These are phyloP conservation scores for Conus betulinus DNA, from an alignment of 1,140 invertebrate genomes.

Conservation along the genomic window DNA sequence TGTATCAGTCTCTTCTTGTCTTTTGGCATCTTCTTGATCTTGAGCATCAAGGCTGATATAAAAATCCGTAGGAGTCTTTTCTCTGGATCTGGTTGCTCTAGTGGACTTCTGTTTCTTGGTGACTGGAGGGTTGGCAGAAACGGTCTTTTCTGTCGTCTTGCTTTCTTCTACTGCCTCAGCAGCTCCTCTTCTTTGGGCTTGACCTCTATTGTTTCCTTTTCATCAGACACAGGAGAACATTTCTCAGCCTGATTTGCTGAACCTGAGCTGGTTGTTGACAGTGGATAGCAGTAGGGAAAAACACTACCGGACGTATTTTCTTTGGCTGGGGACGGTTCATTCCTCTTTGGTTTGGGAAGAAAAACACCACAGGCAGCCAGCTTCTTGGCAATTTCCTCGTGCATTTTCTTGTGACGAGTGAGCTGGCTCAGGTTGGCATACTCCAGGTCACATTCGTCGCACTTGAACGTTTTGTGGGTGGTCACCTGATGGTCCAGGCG, in stretches of 20 bases:
- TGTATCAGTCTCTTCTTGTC: not conserved
- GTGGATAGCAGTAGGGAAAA: not conserved
- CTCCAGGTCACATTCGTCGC: constrained; percentile 31
- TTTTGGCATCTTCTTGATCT: not conserved
- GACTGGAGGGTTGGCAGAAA: not conserved
- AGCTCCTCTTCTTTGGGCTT: not conserved
- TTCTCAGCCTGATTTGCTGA: not conserved
- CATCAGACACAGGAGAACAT: not conserved
- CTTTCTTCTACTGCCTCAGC: not conserved
- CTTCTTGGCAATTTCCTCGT: constrained; percentile 23
- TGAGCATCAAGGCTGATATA: not conserved
- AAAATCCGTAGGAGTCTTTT: not conserved
- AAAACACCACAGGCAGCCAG: constrained; percentile 13
- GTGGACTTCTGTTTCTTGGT: not conserved
- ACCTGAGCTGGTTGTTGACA: not conserved
- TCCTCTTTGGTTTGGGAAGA: not conserved
- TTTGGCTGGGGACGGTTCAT: not conserved
- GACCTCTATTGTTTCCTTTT: not conserved
- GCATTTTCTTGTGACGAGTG: constrained; percentile 12
- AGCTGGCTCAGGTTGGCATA: constrained; percentile 3
- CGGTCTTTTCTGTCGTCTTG: not conserved
- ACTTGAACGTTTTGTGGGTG: constrained; percentile 9
- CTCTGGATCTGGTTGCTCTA: not conserved
- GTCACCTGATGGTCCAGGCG: constrained; percentile 1
- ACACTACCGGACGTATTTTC: not conserved